phyloP scores from a whole-genome alignment of 2,888 invertebrate species.

The Apamea epomidion region DNA sequence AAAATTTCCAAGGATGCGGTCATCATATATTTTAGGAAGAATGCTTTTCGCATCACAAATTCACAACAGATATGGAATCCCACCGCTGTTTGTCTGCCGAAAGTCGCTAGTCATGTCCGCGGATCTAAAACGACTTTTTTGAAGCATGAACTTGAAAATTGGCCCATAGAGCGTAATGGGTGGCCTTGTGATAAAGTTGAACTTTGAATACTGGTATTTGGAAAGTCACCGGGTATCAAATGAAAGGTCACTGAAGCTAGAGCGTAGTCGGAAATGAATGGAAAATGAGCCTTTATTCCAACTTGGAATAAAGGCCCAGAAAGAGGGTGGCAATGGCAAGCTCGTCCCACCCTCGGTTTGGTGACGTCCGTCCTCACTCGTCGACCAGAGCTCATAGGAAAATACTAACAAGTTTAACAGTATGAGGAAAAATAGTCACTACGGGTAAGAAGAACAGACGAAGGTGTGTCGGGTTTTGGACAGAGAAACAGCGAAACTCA shows the following conservation, averaged over 20 bases:
- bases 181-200: not conserved
- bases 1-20: slow-evolving; percentile 12
- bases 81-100: not conserved
- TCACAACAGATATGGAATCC: not conserved
- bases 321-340: not conserved
- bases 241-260: not conserved
- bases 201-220: not conserved
- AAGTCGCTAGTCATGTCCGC: not conserved
- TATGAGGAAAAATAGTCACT: not conserved
- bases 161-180: not conserved
- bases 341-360: not conserved
- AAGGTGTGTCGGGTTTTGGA: not conserved
- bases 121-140: not conserved
- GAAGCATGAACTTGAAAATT: slow-evolving; percentile 6
- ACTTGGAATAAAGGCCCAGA: not conserved
- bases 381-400: not conserved
- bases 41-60: slow-evolving; percentile 18
- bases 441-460: not conserved
- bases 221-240: not conserved
- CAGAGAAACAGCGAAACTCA: not conserved
- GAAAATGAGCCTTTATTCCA: too few relatives aligned
- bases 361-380: not conserved
- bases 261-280: not conserved
- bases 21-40: slow-evolving; percentile 15
- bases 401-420: not conserved